Evolutionary conservation across 2,797 vertebrate species (phyloP).

Genomic region (Artibeus jamaicensis): DNA sequence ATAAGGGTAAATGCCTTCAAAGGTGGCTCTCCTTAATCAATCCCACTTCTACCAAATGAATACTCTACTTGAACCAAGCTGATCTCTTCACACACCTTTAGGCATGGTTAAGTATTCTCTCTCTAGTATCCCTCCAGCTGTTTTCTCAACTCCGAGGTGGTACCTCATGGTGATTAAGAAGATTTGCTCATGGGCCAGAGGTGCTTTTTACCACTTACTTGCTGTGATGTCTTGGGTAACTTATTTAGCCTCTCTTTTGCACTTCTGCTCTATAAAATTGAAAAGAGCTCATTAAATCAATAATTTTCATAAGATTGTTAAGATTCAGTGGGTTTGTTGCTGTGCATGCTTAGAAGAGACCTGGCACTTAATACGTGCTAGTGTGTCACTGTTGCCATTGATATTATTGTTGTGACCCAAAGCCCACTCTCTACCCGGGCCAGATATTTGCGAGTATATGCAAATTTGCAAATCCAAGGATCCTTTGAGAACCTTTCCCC

Average conservation of each 20-base stretch:
- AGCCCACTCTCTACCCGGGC: background rate
- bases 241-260: background rate
- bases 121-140: background rate
- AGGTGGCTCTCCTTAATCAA: background rate
- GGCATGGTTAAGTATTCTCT: background rate
- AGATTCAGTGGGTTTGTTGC: background rate
- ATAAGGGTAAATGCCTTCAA: background rate
- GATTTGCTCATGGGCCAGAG: background rate
- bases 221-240: background rate
- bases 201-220: background rate
- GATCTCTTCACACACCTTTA: background rate
- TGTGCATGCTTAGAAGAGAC: background rate
- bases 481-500: background rate
- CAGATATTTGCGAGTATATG: background rate
- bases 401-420: background rate
- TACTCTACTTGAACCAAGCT: background rate
- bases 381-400: background rate
- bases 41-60: background rate
- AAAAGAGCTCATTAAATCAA: background rate
- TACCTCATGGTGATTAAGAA: background rate
- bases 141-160: rapidly evolving
- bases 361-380: background rate
- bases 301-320: background rate
- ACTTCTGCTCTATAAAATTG: background rate
- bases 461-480: background rate